These are phyloP conservation scores for Lapara coniferarum DNA, from an alignment of 2,888 invertebrate genomes.

Conservation along the genomic window DNA sequence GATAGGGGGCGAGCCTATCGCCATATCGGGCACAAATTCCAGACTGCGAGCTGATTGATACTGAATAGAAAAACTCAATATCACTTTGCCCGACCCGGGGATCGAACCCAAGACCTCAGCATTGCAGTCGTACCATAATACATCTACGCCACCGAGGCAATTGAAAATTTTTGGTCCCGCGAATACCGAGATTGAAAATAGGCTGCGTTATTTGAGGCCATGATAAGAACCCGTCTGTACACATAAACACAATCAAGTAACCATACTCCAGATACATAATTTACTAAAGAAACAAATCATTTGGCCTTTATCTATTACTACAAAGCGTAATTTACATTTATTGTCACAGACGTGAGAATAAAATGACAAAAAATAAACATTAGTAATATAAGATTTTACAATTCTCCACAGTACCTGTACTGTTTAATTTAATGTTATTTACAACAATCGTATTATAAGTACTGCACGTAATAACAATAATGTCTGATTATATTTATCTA, in stretches of 20 bases:
- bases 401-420: constrained; percentile 26
- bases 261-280: constrained; percentile 3
- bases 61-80: no score
- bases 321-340: constrained; percentile 82
- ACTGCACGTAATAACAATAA: constrained; percentile 60
- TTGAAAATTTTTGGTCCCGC: no score
- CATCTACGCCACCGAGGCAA: no score
- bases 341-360: constrained; percentile 81
- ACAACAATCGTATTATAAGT: constrained; percentile 61
- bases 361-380: constrained; percentile 54
- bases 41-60: no score
- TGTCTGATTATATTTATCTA: constrained; percentile 61
- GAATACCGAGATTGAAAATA: no score
- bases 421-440: constrained; percentile 49
- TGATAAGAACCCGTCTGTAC: neutral
- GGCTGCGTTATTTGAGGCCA: no score
- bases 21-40: no score
- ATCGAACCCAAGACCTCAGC: no score
- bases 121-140: no score
- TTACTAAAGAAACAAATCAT: constrained; percentile 45
- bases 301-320: constrained; percentile 76
- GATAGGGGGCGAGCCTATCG: no score
- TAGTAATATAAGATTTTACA: constrained; percentile 34
- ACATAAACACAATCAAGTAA: constrained; percentile 36
- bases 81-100: no score